These are phyloP conservation scores for Clivina fossor DNA, from an alignment of 2,888 invertebrate species.

Conservation along the genomic window DNA sequence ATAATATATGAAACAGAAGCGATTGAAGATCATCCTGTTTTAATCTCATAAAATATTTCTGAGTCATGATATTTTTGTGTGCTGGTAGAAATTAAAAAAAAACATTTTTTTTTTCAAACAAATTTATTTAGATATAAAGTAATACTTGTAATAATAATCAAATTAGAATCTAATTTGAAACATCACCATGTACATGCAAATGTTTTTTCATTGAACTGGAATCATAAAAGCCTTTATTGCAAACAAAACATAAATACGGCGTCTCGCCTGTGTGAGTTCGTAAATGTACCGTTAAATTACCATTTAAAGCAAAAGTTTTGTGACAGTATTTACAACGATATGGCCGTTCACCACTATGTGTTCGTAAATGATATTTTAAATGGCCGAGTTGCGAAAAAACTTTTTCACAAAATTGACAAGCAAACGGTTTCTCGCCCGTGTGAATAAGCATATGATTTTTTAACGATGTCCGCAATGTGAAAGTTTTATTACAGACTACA, in stretches of 20 bases:
- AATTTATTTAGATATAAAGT: neutral
- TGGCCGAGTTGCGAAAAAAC: slow-evolving; percentile 86
- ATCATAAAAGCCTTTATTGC: slow-evolving; percentile 7
- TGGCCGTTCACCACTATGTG: slow-evolving; percentile 45
- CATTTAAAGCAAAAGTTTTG: slow-evolving; percentile 33
- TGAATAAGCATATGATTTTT: slow-evolving; percentile 12
- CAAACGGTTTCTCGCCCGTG: slow-evolving; percentile 17
- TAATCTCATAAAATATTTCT: neutral
- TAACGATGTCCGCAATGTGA: slow-evolving; percentile 31
- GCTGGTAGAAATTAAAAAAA: neutral
- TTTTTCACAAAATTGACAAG: slow-evolving; percentile 87
- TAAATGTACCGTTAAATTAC: slow-evolving; percentile 9
- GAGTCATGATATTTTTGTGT: neutral
- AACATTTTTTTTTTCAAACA: neutral
- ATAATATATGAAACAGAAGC: neutral
- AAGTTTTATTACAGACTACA: slow-evolving; percentile 34
- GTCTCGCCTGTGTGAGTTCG: slow-evolving; percentile 7
- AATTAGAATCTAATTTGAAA: neutral
- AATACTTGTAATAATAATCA: neutral
- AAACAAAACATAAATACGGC: slow-evolving; percentile 3
- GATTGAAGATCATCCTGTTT: neutral
- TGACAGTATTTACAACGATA: slow-evolving; percentile 44
- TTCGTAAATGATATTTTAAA: slow-evolving; percentile 92
- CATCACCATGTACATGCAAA: neutral
- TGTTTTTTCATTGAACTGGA: slow-evolving; percentile 16